phyloP scores from a whole-genome alignment of 2,888 invertebrate genomes.

The Cephus pygmeus region DNA sequence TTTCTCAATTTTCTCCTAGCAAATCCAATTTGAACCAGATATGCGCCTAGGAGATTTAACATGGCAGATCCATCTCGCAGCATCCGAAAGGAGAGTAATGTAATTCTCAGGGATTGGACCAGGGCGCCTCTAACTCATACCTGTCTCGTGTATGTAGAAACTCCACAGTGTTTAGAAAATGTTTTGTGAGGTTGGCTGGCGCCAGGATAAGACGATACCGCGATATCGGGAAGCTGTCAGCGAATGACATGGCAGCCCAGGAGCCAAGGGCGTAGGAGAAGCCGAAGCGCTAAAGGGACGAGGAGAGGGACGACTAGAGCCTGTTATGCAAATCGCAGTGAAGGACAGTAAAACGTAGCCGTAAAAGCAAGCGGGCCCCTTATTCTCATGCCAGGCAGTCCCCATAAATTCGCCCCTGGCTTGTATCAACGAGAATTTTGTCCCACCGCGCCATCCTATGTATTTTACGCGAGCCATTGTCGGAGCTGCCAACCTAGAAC shows the following conservation, averaged over 20 bases:
- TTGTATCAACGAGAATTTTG: conserved; percentile 46
- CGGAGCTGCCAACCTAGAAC: conserved; percentile 25
- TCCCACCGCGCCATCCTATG: conserved; percentile 33
- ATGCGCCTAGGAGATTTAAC: no score
- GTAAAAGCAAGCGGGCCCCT: conserved; percentile 40
- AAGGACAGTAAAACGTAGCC: conserved; percentile 44
- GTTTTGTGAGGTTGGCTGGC: conserved; percentile 4
- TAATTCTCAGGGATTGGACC: no score
- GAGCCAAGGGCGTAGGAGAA: conserved; percentile 6
- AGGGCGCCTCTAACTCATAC: no score
- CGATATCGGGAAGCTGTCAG: conserved; percentile 2
- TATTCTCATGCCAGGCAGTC: conserved; percentile 46
- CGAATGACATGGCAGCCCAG: not conserved
- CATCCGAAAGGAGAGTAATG: no score
- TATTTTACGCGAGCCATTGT: conserved; percentile 48
- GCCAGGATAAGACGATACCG: conserved; percentile 6
- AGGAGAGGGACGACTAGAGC: conserved; percentile 25
- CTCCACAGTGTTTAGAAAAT: not conserved
- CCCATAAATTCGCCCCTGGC: conserved; percentile 49
- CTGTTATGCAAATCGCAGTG: conserved; percentile 50
- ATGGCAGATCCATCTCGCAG: no score
- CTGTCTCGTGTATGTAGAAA: no score
- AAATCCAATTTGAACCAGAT: no score
- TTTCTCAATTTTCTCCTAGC: no score
- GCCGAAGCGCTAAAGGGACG: not conserved